Evolutionary conservation across 92 coral and sea anemone species (phyloP).

Genomic region (Nematostella vectensis): DNA sequence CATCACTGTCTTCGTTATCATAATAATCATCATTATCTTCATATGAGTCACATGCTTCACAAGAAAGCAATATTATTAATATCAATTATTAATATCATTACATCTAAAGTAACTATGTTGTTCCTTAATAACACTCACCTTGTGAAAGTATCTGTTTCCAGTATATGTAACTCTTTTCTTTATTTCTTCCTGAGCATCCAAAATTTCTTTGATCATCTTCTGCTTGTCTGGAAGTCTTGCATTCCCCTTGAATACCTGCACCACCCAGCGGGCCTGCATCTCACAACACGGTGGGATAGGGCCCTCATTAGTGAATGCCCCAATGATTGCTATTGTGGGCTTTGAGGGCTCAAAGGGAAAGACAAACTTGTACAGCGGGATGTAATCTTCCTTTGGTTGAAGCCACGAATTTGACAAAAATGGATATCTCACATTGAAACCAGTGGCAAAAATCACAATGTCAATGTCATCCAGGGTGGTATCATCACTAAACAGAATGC

Average conservation of each 20-base stretch:
- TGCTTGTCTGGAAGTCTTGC: constrained; percentile 43
- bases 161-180: constrained; percentile 1
- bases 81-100: too few species aligned
- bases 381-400: constrained; percentile 25
- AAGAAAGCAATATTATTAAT: too few species aligned
- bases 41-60: too few species aligned
- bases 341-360: constrained; percentile 42
- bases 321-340: constrained; percentile 69
- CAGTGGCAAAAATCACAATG: constrained; percentile 66
- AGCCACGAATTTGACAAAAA: constrained; percentile 43
- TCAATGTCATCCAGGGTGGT: constrained; percentile 61
- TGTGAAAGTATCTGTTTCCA: not conserved
- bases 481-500: constrained; percentile 58
- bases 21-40: too few species aligned
- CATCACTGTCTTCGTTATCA: too few species aligned
- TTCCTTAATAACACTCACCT: not conserved
- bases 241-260: constrained; percentile 53
- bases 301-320: constrained; percentile 46
- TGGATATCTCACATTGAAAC: constrained; percentile 56
- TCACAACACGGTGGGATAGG: constrained; percentile 50
- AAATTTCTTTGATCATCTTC: constrained; percentile 47
- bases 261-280: constrained; percentile 81
- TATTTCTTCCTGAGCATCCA: constrained; percentile 3
- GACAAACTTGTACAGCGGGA: constrained; percentile 65
- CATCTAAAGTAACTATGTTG: too few species aligned